Evolutionary conservation across 2,888 invertebrate genomes (phyloP), one percentile per base, ranked within the genome.

Genomic region (Anthrax anthrax): DNA sequence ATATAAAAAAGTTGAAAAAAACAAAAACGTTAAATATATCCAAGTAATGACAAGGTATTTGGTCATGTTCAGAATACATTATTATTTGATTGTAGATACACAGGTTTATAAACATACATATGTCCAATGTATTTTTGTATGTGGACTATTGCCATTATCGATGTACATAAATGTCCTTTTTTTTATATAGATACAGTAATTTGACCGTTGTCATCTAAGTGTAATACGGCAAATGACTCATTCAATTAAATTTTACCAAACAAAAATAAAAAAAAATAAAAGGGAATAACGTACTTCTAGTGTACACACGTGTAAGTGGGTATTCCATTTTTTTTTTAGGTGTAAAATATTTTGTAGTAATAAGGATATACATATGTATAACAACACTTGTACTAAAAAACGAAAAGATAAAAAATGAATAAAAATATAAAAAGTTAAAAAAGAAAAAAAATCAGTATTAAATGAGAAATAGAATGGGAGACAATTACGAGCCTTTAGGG

Each of bases 11-110:
- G 42, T 39, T 39, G 19, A 29, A 43, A 13, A 34, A 47, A 39
- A 47, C 16, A 27, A 16, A 10, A 10, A 17, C 10, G 16, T 17
- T 6, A 37, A 17, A 37, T 18, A 37, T 37, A 17, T 17, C 16
- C 37, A 37, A 39, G 42, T 34, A 32, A 47, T 14, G n/a, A 39
- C 18, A 39, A 39, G 37, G 37, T 32, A 42, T 43, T 38, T 50
- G 43, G 29, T 46, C 51, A 50, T 52, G 51, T 42, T 37, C 46
- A 16, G 51, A 52, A 52, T 52, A 52, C 48, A 47, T 52, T 50
- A 47, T 52, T 50, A 52, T 50, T 46, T 39, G 43, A 45, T 48
- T 40, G 39, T 42, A 23, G 34, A 18, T 14, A 14, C 10, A n/a
- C n/a, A n/a, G n/a, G n/a, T n/a, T n/a, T n/a, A n/a, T n/a, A n/a